A percentile compares a stretch with the other conserved stretches of the same genome.
phyloP scores from a whole-genome alignment of 2,797 vertebrate species.

The Neosilurus mollespiculum region DNA sequence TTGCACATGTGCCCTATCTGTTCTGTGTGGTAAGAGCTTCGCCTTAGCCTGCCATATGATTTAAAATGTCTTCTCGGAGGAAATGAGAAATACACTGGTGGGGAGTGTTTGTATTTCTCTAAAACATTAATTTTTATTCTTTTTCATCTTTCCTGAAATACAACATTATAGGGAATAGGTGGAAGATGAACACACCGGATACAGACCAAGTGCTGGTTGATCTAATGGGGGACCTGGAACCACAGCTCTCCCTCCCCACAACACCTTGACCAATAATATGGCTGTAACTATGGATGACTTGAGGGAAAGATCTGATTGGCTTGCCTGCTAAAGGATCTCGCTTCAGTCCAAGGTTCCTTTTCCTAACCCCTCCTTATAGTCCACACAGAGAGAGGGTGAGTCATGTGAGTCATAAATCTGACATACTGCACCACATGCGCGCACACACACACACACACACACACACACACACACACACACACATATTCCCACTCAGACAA shows the following conservation, averaged over 20 bases:
- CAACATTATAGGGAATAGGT: not conserved
- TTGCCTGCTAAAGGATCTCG: slow-evolving; percentile 58
- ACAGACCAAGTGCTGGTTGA: not conserved
- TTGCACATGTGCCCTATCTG: not conserved
- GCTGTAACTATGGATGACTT: slow-evolving; percentile 60
- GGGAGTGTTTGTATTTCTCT: not conserved
- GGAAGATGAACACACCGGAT: slow-evolving; percentile 20
- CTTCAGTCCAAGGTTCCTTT: slow-evolving; percentile 66
- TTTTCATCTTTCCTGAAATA: not conserved
- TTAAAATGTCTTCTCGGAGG: not conserved
- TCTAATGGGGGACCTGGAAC: slow-evolving; percentile 18
- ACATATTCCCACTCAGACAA: not conserved
- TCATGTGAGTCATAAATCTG: slow-evolving; percentile 70
- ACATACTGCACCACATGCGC: slow-evolving; percentile 23
- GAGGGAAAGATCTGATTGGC: slow-evolving; percentile 64
- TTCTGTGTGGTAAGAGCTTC: not conserved
- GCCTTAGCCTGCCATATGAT: not conserved
- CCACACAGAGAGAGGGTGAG: slow-evolving; percentile 51
- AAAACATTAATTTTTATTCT: not conserved
- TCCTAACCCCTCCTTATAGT: slow-evolving; percentile 51
- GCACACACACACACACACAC: slow-evolving; percentile 2
- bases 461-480: not conserved
- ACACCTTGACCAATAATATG: slow-evolving; percentile 75
- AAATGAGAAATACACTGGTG: not conserved
- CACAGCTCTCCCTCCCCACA: slow-evolving; percentile 64